Base-by-base conservation (phyloP, 2,888 invertebrate species). In the Fabriciana adippe region DNA sequence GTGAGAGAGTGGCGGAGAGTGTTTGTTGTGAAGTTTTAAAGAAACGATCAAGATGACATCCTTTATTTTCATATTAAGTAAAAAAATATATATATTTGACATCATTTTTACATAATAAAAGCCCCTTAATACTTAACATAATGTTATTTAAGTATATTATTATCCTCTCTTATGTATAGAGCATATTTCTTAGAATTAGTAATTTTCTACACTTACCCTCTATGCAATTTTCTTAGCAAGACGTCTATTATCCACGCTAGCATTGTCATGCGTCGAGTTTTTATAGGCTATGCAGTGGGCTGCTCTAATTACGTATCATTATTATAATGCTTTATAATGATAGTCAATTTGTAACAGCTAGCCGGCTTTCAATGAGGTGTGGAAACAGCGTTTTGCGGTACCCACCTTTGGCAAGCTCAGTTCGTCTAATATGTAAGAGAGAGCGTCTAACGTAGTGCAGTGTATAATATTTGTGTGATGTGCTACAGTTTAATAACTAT, bases 271-370 rank as follows among this genome's bases (percentile, higher is more conserved):
- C 50, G 66, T 64, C 26, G 47, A 69, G 70, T 87, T 86, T 85
- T 87, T 85, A 78, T 76, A 68, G 70, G 74, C 74, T 80, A 77
- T 76, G 75, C 71, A 80, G 76, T 79, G 80, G 78, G 83, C 86
- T 80, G 85, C 83, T 88, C 84, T 90, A 89, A 90, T 91, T 89
- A 85, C 82, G 86, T 83, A 81, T 84, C 86, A 90, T 91, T 89
- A 90, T 81, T 66, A 76, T 90, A 89, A 91, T 91, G 86, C 78
- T 83, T 81, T 87, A 86, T 90, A 90, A 91, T 91, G 85, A 85
- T 84, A 85, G 81, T 83, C 82, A 72, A 89, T 90, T 91, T 90
- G 87, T 90, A 87, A 86, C 81, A 82, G 79, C 85, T 79, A 80
- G 84, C 80, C 84, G 83, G 82, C 77, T 84, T 80, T 81, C 90